Conservation (phyloP, 2,113 vertebrate species). For the Dryoscopus gambensis region DNA sequence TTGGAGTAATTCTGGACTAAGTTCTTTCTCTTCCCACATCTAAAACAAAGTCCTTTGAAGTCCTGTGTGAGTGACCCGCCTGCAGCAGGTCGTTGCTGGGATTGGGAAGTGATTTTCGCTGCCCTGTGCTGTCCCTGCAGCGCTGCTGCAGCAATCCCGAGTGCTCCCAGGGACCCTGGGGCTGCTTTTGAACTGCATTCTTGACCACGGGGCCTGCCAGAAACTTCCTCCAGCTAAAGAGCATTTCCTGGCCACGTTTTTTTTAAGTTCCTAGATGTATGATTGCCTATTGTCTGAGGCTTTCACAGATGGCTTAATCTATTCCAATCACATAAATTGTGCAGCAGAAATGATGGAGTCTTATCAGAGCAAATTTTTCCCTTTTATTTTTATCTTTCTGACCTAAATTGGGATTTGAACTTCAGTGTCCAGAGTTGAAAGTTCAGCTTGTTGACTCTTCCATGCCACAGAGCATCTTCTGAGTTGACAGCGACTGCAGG, state of each 20-base stretch:
- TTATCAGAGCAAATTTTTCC: constrained; percentile 32
- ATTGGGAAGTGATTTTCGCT: neutral
- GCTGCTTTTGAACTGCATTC: constrained; percentile 50
- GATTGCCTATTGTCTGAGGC: constrained; percentile 64
- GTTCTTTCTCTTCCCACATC: neutral
- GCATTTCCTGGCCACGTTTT: constrained; percentile 57
- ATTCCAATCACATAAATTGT: constrained; percentile 40
- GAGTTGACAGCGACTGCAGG: neutral
- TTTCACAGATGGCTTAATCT: constrained; percentile 61
- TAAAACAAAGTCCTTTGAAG: neutral
- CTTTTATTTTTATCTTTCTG: constrained; percentile 55
- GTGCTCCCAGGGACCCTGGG: neutral
- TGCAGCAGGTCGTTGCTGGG: neutral
- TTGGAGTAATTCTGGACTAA: neutral
- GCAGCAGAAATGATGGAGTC: neutral
- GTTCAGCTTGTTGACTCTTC: neutral
- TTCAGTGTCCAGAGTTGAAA: constrained; percentile 2
- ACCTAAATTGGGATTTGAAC: constrained; percentile 48
- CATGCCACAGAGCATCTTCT: neutral
- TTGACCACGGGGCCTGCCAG: constrained; percentile 55
- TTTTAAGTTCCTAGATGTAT: constrained; percentile 65
- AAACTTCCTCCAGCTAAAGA: constrained; percentile 59
- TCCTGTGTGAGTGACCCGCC: accelerated
- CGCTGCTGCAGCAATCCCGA: neutral
- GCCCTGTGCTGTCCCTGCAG: neutral